These are phyloP conservation scores for Chiridota heheva DNA, from an alignment of 35 echinoderm and acorn worm genomes.

Conservation along the genomic window DNA sequence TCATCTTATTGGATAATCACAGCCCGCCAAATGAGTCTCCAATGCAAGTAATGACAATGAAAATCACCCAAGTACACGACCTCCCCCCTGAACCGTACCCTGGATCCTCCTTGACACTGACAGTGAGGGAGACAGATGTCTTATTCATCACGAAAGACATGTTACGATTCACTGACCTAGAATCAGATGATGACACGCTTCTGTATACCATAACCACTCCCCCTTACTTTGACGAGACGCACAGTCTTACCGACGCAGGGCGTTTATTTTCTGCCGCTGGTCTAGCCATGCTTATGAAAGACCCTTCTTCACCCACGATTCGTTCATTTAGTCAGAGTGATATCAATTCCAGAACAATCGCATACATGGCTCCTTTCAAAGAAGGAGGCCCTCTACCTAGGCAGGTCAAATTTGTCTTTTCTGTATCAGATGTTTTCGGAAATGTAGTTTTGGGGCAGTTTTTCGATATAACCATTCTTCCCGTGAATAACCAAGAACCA, in stretches of 20 bases:
- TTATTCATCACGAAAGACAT: constrained; percentile 66
- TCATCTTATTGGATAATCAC: constrained; percentile 74
- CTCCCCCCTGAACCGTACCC: constrained; percentile 55
- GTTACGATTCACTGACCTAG: constrained; percentile 69
- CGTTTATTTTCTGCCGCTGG: constrained; percentile 67
- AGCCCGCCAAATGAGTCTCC: constrained; percentile 85
- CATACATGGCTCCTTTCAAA: constrained; percentile 91
- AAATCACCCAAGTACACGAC: constrained; percentile 76
- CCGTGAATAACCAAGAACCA: constrained; percentile 83
- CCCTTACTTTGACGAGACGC: constrained; percentile 66
- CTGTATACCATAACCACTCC: constrained; percentile 86
- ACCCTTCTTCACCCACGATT: constrained; percentile 44
- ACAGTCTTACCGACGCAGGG: constrained; percentile 83
- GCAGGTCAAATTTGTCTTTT: constrained; percentile 74
- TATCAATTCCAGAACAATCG: constrained; percentile 74
- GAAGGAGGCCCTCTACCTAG: constrained; percentile 69
- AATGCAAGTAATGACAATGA: constrained; percentile 58
- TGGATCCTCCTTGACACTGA: constrained; percentile 38
- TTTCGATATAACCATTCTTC: constrained; percentile 82
- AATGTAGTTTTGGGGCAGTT: constrained; percentile 70
- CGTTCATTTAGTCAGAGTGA: constrained; percentile 71
- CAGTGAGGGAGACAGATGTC: constrained; percentile 79
- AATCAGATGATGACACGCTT: constrained; percentile 67
- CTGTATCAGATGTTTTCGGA: constrained; percentile 81
- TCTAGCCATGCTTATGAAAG: constrained; percentile 68